Percentiles rank a stretch among this genome's conserved stretches.
phyloP scores from a whole-genome alignment of 2,797 vertebrate species.

The Anabacerthia variegaticeps region DNA sequence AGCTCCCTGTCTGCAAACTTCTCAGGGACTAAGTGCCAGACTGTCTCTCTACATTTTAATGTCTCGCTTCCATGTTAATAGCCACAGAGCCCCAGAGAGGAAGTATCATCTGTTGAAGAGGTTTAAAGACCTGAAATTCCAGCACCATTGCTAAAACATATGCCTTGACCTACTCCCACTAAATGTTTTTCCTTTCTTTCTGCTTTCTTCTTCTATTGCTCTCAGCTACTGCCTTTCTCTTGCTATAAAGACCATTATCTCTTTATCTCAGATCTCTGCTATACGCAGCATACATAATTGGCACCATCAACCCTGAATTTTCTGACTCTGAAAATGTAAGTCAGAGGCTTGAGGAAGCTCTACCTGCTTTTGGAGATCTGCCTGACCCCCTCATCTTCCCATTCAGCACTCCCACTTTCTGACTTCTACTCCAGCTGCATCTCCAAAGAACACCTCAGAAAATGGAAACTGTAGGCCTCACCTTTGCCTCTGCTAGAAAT shows the following conservation, averaged over 20 bases:
- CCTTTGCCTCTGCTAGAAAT: not conserved
- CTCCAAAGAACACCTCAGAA: not conserved
- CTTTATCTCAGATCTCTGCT: conserved; percentile 11
- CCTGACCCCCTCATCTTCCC: not conserved
- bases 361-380: not conserved
- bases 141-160: conserved; percentile 4
- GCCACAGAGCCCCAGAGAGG: not conserved
- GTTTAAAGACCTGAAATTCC: conserved; percentile 57
- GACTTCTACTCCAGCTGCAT: not conserved
- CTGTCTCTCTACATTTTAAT: conserved; percentile 42
- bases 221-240: conserved; percentile 4
- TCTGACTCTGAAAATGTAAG: not conserved
- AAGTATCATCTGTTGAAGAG: conserved; percentile 20
- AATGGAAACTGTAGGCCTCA: not conserved
- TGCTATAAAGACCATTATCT: not conserved
- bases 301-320: not conserved
- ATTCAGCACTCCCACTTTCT: not conserved
- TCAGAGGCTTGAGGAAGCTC: not conserved
- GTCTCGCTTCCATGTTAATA: conserved; percentile 37
- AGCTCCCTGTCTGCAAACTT: conserved; percentile 20
- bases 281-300: not conserved
- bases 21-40: not conserved
- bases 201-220: not conserved
- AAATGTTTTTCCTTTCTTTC: conserved; percentile 20
- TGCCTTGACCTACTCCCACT: conserved; percentile 19